phyloP scores from a whole-genome alignment of 2,888 invertebrate genomes.

The Drosophila bunnanda region DNA sequence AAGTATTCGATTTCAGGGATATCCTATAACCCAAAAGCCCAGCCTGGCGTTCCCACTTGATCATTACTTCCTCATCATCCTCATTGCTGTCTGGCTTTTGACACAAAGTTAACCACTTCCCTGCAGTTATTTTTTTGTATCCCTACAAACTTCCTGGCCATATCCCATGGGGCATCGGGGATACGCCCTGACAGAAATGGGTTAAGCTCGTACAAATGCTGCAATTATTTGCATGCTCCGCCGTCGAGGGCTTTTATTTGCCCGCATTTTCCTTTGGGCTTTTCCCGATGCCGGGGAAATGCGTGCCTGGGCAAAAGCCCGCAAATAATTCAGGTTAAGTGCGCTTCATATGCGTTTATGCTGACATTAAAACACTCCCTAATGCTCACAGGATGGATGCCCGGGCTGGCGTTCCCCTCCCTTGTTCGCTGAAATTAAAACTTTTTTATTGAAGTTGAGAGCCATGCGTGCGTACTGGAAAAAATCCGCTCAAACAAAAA shows the following conservation, averaged over 20 bases:
- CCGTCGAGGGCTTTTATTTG: constrained; percentile 61
- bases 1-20: background rate
- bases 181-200: constrained; percentile 57
- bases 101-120: constrained; percentile 32
- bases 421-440: constrained; percentile 56
- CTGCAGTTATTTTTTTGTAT: background rate
- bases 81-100: constrained; percentile 24
- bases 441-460: constrained; percentile 55
- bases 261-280: constrained; percentile 28
- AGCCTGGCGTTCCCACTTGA: constrained; percentile 3
- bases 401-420: constrained; percentile 9
- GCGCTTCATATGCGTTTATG: constrained; percentile 69
- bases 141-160: constrained; percentile 5
- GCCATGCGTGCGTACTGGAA: constrained; percentile 53
- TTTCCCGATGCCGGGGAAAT: constrained; percentile 26
- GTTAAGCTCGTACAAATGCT: constrained; percentile 72
- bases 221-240: constrained; percentile 75
- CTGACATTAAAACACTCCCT: constrained; percentile 68
- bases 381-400: constrained; percentile 5
- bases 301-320: constrained; percentile 35
- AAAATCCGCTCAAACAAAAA: constrained; percentile 11
- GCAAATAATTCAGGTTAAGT: constrained; percentile 70
- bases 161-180: constrained; percentile 16
- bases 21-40: background rate
- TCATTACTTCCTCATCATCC: constrained; percentile 4